A percentile compares a stretch with the other conserved stretches of the same genome.
Evolutionary conservation across 2,797 vertebrate species (phyloP).

Genomic region (Typhlichthys subterraneus): DNA sequence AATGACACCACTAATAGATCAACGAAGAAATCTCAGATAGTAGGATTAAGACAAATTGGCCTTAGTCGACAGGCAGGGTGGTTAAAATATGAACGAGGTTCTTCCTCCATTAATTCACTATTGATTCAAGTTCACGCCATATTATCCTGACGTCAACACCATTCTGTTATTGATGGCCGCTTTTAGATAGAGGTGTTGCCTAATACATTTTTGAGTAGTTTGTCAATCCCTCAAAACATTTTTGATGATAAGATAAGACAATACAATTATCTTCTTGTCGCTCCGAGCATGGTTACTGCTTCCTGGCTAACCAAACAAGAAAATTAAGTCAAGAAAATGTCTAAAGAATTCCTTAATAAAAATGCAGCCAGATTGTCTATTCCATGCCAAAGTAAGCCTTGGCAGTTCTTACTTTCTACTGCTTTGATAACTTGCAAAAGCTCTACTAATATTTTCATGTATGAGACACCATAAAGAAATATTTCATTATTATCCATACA

Average conservation of each 20-base stretch:
- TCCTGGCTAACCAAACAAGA: background rate
- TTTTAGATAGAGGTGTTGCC: too few relatives aligned
- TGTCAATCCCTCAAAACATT: background rate
- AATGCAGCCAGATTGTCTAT: conserved; percentile 9
- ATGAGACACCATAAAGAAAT: conserved; percentile 11
- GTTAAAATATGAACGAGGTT: background rate
- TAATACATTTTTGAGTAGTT: background rate
- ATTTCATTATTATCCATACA: conserved; percentile 51
- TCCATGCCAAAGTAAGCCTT: conserved; percentile 9
- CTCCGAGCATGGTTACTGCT: background rate
- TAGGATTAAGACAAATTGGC: background rate
- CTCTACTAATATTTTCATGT: background rate
- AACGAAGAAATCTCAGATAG: conserved; percentile 9
- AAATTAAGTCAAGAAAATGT: conserved; percentile 10
- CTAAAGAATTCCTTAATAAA: conserved; percentile 7
- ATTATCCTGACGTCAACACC: background rate
- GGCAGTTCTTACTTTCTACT: conserved; percentile 5
- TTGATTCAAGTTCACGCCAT: conserved; percentile 26
- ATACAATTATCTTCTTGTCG: background rate
- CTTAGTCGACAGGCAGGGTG: background rate
- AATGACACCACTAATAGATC: background rate
- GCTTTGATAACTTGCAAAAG: conserved; percentile 11
- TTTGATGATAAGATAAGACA: background rate
- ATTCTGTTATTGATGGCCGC: background rate
- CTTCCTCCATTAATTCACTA: conserved; percentile 33